Percentiles rank a stretch among this genome's conserved stretches.
Evolutionary conservation across 2,888 invertebrate genomes (phyloP).

Genomic region (Sarcophaga carnaria): DNA sequence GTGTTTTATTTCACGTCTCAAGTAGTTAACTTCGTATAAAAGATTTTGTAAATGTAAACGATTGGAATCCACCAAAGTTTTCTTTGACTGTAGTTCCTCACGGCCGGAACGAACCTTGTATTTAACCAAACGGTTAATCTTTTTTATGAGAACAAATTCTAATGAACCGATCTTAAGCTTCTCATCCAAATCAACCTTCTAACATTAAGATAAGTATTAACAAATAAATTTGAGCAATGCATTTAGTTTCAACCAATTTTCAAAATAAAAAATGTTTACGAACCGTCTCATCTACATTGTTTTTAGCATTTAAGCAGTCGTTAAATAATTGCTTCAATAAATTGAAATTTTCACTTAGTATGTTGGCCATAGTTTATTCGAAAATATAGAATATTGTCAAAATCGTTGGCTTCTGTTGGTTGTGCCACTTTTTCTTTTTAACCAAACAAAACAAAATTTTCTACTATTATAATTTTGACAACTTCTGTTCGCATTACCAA

Average conservation of each 20-base stretch:
- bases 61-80: conserved; percentile 93
- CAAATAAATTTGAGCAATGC: background rate
- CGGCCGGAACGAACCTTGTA: conserved; percentile 91
- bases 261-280: background rate
- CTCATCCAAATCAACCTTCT: conserved; percentile 77
- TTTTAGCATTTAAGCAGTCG: conserved; percentile 63
- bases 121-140: conserved; percentile 94
- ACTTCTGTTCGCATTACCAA: background rate
- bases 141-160: conserved; percentile 91
- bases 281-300: conserved; percentile 53
- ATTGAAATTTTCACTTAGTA: conserved; percentile 62
- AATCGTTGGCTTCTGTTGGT: background rate
- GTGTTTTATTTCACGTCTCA: conserved; percentile 96
- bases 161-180: conserved; percentile 89
- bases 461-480: background rate
- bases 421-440: background rate
- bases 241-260: background rate
- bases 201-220: background rate
- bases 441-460: background rate
- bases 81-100: conserved; percentile 91
- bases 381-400: background rate
- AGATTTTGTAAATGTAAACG: conserved; percentile 96
- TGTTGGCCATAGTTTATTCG: conserved; percentile 49
- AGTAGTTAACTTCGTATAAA: conserved; percentile 95
- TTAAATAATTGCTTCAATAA: conserved; percentile 59